These are phyloP conservation scores for Lacanobia oleracea DNA, from an alignment of 2,888 invertebrate species.

Conservation along the genomic window DNA sequence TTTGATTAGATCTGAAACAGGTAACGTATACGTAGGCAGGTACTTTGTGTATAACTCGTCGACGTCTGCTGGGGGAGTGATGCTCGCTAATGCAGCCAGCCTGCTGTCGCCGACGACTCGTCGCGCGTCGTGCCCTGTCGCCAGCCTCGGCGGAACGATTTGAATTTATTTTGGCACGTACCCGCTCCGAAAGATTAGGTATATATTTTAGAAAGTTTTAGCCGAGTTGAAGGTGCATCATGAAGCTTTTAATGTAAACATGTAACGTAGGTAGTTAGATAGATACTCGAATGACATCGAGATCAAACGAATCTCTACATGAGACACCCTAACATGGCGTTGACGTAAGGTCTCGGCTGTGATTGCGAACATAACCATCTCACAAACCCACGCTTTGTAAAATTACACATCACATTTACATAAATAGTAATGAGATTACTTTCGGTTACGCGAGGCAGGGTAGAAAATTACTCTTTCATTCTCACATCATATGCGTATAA, in stretches of 20 bases:
- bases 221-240: conserved; percentile 17
- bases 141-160: conserved; percentile 51
- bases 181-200: conserved; percentile 43
- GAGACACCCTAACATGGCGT: conserved; percentile 16
- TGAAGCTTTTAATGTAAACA: background rate
- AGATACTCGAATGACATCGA: background rate
- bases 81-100: conserved; percentile 62
- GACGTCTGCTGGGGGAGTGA: conserved; percentile 52
- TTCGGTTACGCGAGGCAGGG: conserved; percentile 67
- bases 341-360: conserved; percentile 45
- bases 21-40: conserved; percentile 22
- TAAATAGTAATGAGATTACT: conserved; percentile 69
- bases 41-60: conserved; percentile 30
- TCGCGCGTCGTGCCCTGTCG: conserved; percentile 29
- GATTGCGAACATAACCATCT: conserved; percentile 50
- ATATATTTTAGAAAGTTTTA: conserved; percentile 19
- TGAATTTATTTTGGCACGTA: conserved; percentile 67
- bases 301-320: conserved; percentile 15
- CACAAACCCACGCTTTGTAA: conserved; percentile 59
- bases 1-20: conserved; percentile 50
- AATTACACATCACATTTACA: conserved; percentile 65
- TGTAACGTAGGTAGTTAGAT: background rate
- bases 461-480: conserved; percentile 75
- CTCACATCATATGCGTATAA: conserved; percentile 72
- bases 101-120: conserved; percentile 21